A percentile compares a stretch with the other conserved stretches of the same genome.
phyloP scores from a whole-genome alignment of 2,113 vertebrate genomes.

The Centropus bengalensis region DNA sequence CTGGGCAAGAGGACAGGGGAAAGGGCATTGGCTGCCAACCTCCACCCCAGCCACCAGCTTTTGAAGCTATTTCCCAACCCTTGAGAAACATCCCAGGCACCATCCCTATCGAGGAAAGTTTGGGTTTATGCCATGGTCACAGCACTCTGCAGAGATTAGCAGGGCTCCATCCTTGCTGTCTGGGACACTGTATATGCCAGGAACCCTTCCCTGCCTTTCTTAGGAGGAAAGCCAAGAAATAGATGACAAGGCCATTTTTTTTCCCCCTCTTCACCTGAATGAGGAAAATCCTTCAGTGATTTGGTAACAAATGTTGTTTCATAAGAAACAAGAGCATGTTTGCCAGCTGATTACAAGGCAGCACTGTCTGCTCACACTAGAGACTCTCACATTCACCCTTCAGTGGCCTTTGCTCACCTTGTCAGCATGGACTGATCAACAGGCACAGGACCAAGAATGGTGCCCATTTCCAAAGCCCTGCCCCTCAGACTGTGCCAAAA shows the following conservation, averaged over 20 bases:
- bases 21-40: accelerated
- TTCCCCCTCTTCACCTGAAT: accelerated
- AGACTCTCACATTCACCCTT: background rate
- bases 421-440: background rate
- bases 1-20: accelerated
- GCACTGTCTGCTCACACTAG: background rate
- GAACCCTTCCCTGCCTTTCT: background rate
- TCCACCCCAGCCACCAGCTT: background rate
- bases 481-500: background rate
- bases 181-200: accelerated
- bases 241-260: no score
- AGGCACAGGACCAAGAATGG: background rate
- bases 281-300: background rate
- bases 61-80: accelerated
- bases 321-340: background rate
- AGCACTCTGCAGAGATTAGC: accelerated
- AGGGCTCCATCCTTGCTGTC: background rate
- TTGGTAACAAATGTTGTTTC: background rate
- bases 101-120: background rate
- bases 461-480: background rate
- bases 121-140: accelerated
- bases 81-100: background rate
- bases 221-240: accelerated
- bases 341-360: background rate
- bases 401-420: background rate